A percentile compares a stretch with the other conserved stretches of the same genome.
Conservation (phyloP, 2,888 invertebrate species). For the Tholera decimalis region DNA sequence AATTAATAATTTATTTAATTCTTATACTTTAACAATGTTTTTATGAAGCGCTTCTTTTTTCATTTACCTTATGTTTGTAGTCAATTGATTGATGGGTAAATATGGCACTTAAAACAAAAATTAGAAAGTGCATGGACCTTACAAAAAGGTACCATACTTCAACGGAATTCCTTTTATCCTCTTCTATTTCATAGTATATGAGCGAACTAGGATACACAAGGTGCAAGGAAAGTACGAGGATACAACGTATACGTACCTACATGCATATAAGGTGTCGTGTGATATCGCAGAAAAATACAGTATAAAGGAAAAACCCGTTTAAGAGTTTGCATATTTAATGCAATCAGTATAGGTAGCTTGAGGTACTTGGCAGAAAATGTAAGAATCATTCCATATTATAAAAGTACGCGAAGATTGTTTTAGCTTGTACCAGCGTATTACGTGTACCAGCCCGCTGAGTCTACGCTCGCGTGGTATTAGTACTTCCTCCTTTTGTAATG, state of each 20-base stretch:
- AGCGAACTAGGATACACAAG: neutral
- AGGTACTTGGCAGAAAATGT: conserved; percentile 26
- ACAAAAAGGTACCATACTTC: too few species aligned
- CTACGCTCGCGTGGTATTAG: too few species aligned
- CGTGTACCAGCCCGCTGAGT: too few species aligned
- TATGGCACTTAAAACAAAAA: too few species aligned
- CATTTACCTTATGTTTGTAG: too few species aligned
- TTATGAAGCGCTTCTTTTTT: too few species aligned
- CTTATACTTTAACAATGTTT: too few species aligned
- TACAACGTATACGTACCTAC: neutral
- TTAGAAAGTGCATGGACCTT: too few species aligned
- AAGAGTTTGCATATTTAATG: conserved; percentile 59
- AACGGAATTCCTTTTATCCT: neutral
- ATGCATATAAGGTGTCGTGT: neutral
- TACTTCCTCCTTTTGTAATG: too few species aligned
- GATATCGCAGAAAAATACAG: conserved; percentile 33
- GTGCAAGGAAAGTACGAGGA: neutral
- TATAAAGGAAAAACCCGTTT: conserved; percentile 43
- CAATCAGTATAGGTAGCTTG: conserved; percentile 46
- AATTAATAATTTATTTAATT: too few species aligned
- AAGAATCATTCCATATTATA: conserved; percentile 13
- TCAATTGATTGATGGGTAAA: too few species aligned
- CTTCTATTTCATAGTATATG: neutral
- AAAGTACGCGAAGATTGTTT: conserved; percentile 32
- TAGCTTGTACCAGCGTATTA: too few species aligned